phyloP scores from a whole-genome alignment of 2,113 vertebrate species.

The Mohoua ochrocephala region DNA sequence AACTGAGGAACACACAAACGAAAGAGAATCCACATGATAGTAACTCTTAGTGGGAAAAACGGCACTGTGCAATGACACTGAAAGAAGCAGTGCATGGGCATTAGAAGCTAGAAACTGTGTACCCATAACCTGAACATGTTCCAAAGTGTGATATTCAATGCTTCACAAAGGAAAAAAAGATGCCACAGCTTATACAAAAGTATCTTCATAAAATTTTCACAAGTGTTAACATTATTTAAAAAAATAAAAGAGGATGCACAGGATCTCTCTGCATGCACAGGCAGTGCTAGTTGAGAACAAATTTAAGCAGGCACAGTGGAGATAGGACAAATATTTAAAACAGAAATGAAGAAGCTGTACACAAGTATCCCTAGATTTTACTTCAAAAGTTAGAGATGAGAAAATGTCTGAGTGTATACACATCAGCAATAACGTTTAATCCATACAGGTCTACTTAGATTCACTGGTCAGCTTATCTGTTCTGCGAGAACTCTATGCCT shows the following conservation, averaged over 20 bases:
- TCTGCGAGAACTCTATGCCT: constrained; percentile 54
- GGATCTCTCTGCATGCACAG: constrained; percentile 86
- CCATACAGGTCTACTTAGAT: constrained; percentile 63
- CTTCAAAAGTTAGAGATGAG: constrained; percentile 61
- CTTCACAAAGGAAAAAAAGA: constrained; percentile 81
- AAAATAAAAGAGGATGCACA: constrained; percentile 88
- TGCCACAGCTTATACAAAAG: constrained; percentile 90
- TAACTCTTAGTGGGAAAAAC: constrained; percentile 56
- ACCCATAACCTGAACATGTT: constrained; percentile 77
- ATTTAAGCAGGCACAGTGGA: constrained; percentile 86
- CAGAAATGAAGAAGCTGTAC: constrained; percentile 71
- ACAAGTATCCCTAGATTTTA: constrained; percentile 57
- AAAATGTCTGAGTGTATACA: constrained; percentile 63
- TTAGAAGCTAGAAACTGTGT: constrained; percentile 70
- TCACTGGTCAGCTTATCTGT: constrained; percentile 72
- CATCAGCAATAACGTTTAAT: constrained; percentile 48
- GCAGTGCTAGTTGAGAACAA: constrained; percentile 90
- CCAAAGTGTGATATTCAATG: constrained; percentile 79
- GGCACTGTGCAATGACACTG: constrained; percentile 67
- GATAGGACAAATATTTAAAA: constrained; percentile 62
- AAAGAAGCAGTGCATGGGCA: constrained; percentile 70
- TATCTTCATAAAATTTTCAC: constrained; percentile 90
- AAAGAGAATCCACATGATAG: constrained; percentile 72
- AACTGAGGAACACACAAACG: constrained; percentile 62
- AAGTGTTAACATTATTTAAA: constrained; percentile 89